Evolutionary conservation across 2,113 vertebrate genomes (phyloP), one percentile per base, ranked within the genome.

Genomic region (Pluvialis apricaria): DNA sequence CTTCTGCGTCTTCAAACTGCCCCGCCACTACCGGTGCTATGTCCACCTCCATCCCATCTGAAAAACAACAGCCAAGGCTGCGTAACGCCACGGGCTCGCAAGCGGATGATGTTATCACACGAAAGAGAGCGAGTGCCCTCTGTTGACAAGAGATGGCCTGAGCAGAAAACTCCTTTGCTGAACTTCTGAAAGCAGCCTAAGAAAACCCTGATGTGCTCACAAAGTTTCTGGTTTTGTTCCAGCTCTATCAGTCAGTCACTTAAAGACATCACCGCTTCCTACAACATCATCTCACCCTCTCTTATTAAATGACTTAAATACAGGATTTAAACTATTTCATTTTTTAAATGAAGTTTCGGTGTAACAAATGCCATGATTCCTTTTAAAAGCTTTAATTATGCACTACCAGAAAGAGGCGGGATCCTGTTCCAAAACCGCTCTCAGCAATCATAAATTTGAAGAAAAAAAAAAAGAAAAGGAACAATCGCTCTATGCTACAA

Each of bases 11-110:
- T 81, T 99, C 99, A 98, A 99, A 99, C 96, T 99, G 99, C 24
- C 99, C 99, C 0, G 99, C 98, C 64, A 99, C 99, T 15, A 98
- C 89, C 2, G 98, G 98, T 16, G 98, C 96, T 8, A 98, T 16
- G 6, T 99, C 99, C 75, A 99, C 99, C 92, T 99, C 99, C 99
- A 99, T 99, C 8, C 99, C 99, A 92, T 99, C 99, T 99, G 94
- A 34, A 97, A 97, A 49, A 68, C 47, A 82, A 32, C 38, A 78
- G 49, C 15, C 49, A 73, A 24, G 0, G 8, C 54, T 66, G 61
- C 0, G 0, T 60, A 13, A 58, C 10, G 4, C 52, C 2, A 10
- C 40, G 12, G 61, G 10, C 45, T 38, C 11, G 0, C 51, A 11
- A 19, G 51, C 0, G 0, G 36, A 19, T 6, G 52, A 22, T 2